Base-by-base conservation (phyloP, 2,888 invertebrate genomes). In the Acrobasis suavella region DNA sequence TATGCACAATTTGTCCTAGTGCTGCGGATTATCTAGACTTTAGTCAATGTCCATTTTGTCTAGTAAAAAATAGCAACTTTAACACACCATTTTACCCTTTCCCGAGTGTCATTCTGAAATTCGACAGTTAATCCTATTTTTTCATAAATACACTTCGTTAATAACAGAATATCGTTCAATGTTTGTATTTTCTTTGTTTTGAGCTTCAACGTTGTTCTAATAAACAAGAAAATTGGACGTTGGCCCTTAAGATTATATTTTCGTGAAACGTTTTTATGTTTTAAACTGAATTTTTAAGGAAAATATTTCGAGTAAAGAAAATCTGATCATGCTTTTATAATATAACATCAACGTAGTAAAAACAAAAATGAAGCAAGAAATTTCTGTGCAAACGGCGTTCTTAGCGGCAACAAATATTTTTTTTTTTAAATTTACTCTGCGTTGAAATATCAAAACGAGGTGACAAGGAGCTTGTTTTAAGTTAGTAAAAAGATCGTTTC, bases 381-480 rank as follows among this genome's bases (percentile, higher is more conserved):
- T 3, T 2, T 46, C 12, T 3, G 12, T n/a, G n/a, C 7, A 46
- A 12, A 46, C 3, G n/a, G n/a, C n/a, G n/a, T 22, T 42, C 46
- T 46, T 0, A 56, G 37, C 38, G 39, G 32, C 50, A 15, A 16
- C 8, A 50, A 50, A 50, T 50, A 50, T 15, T 10, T 50, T 17
- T 42, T 49, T 14, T 14, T 15, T 37, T 46, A 37, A 37, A 58
- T 58, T 54, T 54, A 37, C 38, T n/a, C 7, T 1, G 2, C 46
- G 46, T 14, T 14, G n/a, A n/a, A 14, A 16, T 42, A 56, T 42
- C 17, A 38, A 12, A 56, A 56, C 56, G 39, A 54, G 46, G 49
- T 54, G 60, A 38, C 50, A 50, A 22, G 17, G 50, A 62, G 64
- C 62, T 62, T 67, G 50, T 60, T 10, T 54, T 51, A 16, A 56